Conservation (phyloP, 2,888 invertebrate genomes). For the Polietes domitor region DNA sequence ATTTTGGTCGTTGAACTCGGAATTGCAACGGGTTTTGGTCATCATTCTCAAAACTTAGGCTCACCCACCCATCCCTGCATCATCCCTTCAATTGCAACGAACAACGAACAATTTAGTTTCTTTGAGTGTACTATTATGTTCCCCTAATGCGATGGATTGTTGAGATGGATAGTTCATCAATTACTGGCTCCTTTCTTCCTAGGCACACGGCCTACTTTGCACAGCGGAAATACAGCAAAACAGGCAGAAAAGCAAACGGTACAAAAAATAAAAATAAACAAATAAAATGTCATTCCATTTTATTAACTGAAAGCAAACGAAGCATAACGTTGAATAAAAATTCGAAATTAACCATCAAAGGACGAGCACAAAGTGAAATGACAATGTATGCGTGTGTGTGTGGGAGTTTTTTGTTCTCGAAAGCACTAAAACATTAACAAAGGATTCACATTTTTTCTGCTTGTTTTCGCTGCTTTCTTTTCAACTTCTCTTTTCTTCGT, state of each 20-base stretch:
- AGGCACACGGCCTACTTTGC: neutral
- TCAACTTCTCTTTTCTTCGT: too few species aligned
- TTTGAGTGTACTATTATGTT: too few species aligned
- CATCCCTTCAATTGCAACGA: too few species aligned
- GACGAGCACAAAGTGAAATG: constrained; percentile 2
- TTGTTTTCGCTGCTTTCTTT: neutral
- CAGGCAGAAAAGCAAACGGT: neutral
- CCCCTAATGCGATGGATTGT: too few species aligned
- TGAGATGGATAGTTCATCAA: too few species aligned
- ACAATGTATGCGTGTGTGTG: too few species aligned
- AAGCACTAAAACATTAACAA: constrained; percentile 44
- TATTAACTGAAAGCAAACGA: constrained; percentile 62
- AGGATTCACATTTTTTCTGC: neutral
- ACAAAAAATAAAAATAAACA: constrained; percentile 23
- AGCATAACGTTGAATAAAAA: constrained; percentile 55
- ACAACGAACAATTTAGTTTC: too few species aligned
- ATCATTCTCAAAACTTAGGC: too few species aligned
- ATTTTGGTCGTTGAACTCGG: too few species aligned
- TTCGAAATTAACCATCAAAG: constrained; percentile 53
- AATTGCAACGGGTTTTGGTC: too few species aligned
- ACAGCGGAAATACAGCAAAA: neutral
- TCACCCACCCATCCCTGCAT: too few species aligned
- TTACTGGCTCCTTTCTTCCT: too few species aligned
- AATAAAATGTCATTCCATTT: constrained; percentile 47
- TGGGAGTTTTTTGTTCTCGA: neutral